Evolutionary conservation across 2,113 vertebrate species (phyloP), one percentile per base, ranked within the genome.

Genomic region (human): DNA sequence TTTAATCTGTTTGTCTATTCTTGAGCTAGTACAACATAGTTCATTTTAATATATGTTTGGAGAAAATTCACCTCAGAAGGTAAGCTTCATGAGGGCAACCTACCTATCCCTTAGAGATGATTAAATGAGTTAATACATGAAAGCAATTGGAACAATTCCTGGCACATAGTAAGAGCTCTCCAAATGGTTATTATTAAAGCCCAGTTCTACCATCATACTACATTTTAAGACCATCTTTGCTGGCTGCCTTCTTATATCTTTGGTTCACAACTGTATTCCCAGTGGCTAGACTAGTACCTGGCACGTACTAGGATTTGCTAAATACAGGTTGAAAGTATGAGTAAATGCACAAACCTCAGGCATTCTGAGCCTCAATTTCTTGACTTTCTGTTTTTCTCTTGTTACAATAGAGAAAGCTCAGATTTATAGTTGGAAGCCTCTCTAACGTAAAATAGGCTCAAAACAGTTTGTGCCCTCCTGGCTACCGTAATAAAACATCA

Each of bases 121-220:
- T 87, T 93, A 92, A 84, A 45, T 90, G 76, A 84, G 35, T 84
- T 93, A 96, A 87, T 55, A 68, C 11, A 20, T 50, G 48, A 94
- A 94, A 89, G 45, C 43, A 78, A 38, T 76, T 76, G 55, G 75
- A 86, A 50, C 16, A 78, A 38, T 85, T 96, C n/a, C 80, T 45
- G 40, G n/a, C 30, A 92, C 25, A 52, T 23, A 93, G 6, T 88
- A 40, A 92, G 70, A 80, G 25, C 4, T 88, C 50, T 76, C 32
- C 32, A 61, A 40, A 23, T 75, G 64, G 89, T 85, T 94, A n/a
- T 86, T 91, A 35, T 87, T 92, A 86, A 94, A 13, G 72, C 45
- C 17, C 82, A 80, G 68, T 17, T 86, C 7, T 73, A 61, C n/a
- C 70, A 5, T 92, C 35, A 22, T 35, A 27, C 55, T 23, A 43